Evolutionary conservation across 2,797 vertebrate genomes (phyloP).

Genomic region (Mormyrus proboscirostris): DNA sequence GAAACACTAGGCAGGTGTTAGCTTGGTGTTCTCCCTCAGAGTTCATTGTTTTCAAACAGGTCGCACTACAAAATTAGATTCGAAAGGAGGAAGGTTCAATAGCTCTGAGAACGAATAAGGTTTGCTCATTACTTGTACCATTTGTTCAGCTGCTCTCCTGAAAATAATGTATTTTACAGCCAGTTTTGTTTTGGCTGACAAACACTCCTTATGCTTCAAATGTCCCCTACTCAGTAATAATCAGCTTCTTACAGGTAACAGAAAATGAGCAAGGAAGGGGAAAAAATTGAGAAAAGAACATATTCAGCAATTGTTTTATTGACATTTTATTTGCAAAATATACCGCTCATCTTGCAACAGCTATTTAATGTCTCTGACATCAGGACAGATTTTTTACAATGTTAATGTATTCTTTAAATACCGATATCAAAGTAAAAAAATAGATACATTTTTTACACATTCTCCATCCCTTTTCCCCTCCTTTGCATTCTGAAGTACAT

Average conservation of each 20-base stretch:
- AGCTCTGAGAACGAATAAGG: background rate
- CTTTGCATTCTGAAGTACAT: slow-evolving; percentile 20
- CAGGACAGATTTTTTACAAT: background rate
- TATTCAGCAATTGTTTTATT: slow-evolving; percentile 16
- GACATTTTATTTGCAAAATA: slow-evolving; percentile 21
- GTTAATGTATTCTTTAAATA: slow-evolving; percentile 6
- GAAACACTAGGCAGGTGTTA: background rate
- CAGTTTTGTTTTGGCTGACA: background rate
- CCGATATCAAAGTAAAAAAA: slow-evolving; percentile 18
- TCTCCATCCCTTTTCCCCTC: slow-evolving; percentile 23
- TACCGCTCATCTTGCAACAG: background rate
- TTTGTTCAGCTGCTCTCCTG: background rate
- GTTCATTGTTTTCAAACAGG: background rate
- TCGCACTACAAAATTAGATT: background rate
- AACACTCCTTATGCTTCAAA: background rate
- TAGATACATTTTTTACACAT: slow-evolving; percentile 16
- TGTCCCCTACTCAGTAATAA: background rate
- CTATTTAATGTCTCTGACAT: slow-evolving; percentile 9
- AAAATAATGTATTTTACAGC: background rate
- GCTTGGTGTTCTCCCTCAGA: background rate
- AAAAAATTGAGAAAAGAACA: slow-evolving; percentile 14
- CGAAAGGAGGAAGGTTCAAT: background rate
- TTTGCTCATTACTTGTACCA: background rate
- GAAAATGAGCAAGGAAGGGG: background rate
- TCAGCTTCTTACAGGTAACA: background rate